Percentiles rank a stretch among this genome's conserved stretches.
Conservation (phyloP, 2,888 invertebrate genomes). For the Trissolcus japonicus region DNA sequence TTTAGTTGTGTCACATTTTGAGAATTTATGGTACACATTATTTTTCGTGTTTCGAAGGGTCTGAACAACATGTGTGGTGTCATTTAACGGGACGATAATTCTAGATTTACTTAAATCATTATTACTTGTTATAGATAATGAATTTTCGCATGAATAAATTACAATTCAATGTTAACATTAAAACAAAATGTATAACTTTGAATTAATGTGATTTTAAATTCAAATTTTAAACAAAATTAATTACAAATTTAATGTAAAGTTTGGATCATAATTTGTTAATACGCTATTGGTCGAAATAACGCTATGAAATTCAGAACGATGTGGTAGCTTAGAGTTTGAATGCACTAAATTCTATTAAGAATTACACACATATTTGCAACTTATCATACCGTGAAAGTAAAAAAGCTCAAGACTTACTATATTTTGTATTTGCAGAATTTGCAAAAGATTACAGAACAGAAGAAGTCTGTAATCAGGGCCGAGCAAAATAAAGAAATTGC, state of each 20-base stretch:
- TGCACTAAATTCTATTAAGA: constrained; percentile 16
- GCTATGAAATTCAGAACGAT: constrained; percentile 17
- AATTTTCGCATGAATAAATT: no score
- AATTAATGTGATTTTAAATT: background rate
- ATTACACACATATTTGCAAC: constrained; percentile 19
- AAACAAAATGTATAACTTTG: background rate
- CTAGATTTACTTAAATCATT: no score
- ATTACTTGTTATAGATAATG: background rate
- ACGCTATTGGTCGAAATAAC: constrained; percentile 13
- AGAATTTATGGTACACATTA: no score
- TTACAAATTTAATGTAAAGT: background rate
- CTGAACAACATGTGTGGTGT: no score
- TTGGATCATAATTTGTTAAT: constrained; percentile 21
- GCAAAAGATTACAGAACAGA: no score
- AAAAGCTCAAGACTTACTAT: constrained; percentile 15
- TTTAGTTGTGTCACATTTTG: no score
- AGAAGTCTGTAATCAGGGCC: constrained; percentile 11
- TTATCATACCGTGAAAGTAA: constrained; percentile 18
- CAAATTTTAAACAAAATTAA: background rate
- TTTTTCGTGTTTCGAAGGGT: no score
- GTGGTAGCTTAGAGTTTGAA: constrained; percentile 19
- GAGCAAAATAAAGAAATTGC: constrained; percentile 8
- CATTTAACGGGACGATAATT: no score
- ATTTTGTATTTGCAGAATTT: constrained; percentile 15
- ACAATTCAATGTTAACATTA: no score